These are phyloP conservation scores for Silurus aristotelis DNA, from an alignment of 2,797 vertebrate genomes.

Conservation along the genomic window DNA sequence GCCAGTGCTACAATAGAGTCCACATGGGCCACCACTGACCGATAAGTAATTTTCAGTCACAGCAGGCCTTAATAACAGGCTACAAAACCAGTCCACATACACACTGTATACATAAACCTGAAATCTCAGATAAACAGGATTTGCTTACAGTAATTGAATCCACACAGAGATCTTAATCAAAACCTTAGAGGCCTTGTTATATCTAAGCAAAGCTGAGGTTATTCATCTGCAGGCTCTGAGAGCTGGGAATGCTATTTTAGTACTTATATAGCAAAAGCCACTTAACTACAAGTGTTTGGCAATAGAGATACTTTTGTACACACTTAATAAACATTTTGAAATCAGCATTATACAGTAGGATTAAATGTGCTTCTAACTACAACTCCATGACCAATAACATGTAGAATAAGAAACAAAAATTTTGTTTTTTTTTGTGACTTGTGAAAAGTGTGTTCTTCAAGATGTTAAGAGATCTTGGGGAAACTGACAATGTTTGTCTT, in stretches of 20 bases:
- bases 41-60: slow-evolving; percentile 63
- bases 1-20: slow-evolving; percentile 31
- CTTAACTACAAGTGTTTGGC: background rate
- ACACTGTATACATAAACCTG: slow-evolving; percentile 51
- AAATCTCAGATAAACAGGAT: slow-evolving; percentile 57
- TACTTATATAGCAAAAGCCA: background rate
- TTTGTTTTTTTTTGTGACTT: too few species aligned
- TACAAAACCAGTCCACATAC: slow-evolving; percentile 47
- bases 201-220: slow-evolving; percentile 58
- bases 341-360: background rate
- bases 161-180: slow-evolving; percentile 67
- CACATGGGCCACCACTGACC: slow-evolving; percentile 51
- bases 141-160: slow-evolving; percentile 70
- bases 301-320: background rate
- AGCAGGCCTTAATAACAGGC: slow-evolving; percentile 49
- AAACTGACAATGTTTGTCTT: slow-evolving; percentile 46
- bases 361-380: background rate
- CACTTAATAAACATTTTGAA: background rate
- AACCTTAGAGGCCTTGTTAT: slow-evolving; percentile 66
- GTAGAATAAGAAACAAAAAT: too few species aligned
- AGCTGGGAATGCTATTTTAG: slow-evolving; percentile 28
- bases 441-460: slow-evolving; percentile 33
- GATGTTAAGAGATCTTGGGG: slow-evolving; percentile 41
- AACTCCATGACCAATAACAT: background rate
- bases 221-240: slow-evolving; percentile 47